phyloP scores from a whole-genome alignment of 2,888 invertebrate species.

The Scaptomyza flava region DNA sequence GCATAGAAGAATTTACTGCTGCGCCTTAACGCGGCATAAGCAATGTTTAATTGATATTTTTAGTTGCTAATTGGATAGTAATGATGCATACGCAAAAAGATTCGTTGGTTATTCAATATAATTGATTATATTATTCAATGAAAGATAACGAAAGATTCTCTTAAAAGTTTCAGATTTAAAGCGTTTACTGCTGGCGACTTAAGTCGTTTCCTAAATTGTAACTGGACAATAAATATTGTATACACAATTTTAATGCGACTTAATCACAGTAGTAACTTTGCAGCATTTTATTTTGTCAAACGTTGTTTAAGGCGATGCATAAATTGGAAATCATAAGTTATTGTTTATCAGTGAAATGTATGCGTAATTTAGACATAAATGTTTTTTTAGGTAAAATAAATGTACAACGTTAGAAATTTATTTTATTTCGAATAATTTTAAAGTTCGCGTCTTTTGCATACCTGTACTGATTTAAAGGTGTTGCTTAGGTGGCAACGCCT shows the following conservation, averaged over 20 bases:
- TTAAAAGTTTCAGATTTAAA: slow-evolving; percentile 38
- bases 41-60: slow-evolving; percentile 71
- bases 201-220: slow-evolving; percentile 35
- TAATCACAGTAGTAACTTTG: slow-evolving; percentile 15
- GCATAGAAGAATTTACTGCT: slow-evolving; percentile 28
- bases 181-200: slow-evolving; percentile 27
- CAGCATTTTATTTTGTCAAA: slow-evolving; percentile 22
- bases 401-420: background rate
- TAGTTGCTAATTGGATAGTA: slow-evolving; percentile 54
- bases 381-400: background rate
- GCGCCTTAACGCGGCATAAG: slow-evolving; percentile 33
- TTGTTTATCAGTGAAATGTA: background rate
- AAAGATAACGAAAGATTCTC: slow-evolving; percentile 56
- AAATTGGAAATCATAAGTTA: too few relatives aligned
- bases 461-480: background rate
- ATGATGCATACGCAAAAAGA: slow-evolving; percentile 36
- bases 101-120: slow-evolving; percentile 62
- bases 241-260: slow-evolving; percentile 25
- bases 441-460: background rate
- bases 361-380: background rate
- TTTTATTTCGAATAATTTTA: background rate
- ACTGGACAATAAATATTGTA: slow-evolving; percentile 65
- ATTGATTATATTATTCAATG: slow-evolving; percentile 61
- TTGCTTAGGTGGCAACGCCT: slow-evolving; percentile 24
- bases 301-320: slow-evolving; percentile 3